These are phyloP conservation scores for Euura saliciscinereae DNA, from an alignment of 1,140 invertebrate genomes.

Conservation along the genomic window DNA sequence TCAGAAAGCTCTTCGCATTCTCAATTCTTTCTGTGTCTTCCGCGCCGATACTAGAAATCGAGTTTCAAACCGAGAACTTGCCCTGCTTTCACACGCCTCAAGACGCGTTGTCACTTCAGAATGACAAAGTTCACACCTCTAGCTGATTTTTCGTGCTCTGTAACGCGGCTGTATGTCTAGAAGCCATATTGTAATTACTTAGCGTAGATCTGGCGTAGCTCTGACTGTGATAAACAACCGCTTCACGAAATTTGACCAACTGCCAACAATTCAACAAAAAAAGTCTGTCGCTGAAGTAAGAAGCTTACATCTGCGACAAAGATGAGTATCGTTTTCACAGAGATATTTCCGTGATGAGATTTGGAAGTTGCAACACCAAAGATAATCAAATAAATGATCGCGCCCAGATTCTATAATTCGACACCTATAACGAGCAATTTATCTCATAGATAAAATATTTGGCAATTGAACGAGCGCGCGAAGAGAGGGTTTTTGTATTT, in stretches of 20 bases:
- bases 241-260: not conserved
- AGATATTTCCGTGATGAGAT: no score
- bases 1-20: conserved; percentile 41
- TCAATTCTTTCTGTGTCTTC: conserved; percentile 42
- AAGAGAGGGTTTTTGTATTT: conserved; percentile 24
- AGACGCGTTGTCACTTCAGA: not conserved
- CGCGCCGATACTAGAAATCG: conserved; percentile 14
- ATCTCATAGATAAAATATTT: not conserved
- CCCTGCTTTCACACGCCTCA: not conserved
- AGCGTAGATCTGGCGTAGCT: no score
- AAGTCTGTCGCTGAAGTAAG: not conserved
- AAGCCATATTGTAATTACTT: no score
- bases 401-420: no score
- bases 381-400: no score
- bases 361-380: no score
- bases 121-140: not conserved
- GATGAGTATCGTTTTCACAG: no score
- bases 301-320: no score
- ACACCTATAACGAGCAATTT: no score
- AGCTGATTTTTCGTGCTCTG: no score
- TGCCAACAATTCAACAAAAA: not conserved
- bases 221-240: no score
- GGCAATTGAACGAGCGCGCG: not conserved
- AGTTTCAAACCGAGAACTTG: not conserved
- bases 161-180: no score